phyloP scores from a whole-genome alignment of 2,797 vertebrate species.

The Tamandua tetradactyla region DNA sequence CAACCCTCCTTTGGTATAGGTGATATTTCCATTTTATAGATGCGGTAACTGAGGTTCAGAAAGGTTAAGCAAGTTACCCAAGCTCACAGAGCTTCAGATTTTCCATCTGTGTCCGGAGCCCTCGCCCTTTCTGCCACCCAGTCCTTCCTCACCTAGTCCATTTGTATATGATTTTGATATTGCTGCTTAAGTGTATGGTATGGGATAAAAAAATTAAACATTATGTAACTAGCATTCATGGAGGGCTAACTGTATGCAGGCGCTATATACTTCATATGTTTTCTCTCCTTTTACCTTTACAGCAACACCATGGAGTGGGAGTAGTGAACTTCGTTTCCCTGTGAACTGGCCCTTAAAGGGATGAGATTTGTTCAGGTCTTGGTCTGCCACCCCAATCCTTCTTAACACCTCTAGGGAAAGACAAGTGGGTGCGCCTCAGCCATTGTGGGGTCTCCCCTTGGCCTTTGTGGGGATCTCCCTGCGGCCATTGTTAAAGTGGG shows the following conservation, averaged over 20 bases:
- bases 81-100: background rate
- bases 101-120: background rate
- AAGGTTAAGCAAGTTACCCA: background rate
- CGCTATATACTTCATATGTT: background rate
- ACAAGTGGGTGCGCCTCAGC: background rate
- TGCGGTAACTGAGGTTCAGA: background rate
- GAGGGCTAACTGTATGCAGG: background rate
- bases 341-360: background rate
- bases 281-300: background rate
- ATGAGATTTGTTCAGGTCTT: background rate
- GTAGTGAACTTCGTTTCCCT: background rate
- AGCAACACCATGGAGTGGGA: background rate
- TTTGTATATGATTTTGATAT: background rate
- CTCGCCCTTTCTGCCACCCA: background rate
- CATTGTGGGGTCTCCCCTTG: accelerated
- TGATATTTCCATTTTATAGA: background rate
- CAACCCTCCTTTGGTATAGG: background rate
- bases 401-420: background rate
- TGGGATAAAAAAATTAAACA: background rate
- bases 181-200: background rate
- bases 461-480: too few species aligned
- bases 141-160: background rate
- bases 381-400: too few species aligned
- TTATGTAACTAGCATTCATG: background rate
- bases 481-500: too few species aligned